Evolutionary conservation across 2,888 invertebrate species (phyloP).

Genomic region (Leptopterna dolabrata): DNA sequence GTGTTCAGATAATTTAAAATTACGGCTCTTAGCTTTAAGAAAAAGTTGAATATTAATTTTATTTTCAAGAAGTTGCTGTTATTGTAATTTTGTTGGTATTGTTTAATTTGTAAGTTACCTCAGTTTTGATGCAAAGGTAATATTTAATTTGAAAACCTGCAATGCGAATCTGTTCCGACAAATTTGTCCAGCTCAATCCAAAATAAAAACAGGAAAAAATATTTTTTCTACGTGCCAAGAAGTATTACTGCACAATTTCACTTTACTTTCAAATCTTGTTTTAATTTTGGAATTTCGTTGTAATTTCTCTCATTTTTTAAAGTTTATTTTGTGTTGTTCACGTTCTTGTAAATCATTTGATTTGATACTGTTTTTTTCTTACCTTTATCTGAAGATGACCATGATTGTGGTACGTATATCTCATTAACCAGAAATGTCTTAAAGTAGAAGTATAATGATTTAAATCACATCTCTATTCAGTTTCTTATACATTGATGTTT

Average conservation of each 20-base stretch:
- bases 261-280: too few relatives aligned
- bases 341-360: too few relatives aligned
- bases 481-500: too few relatives aligned
- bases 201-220: not conserved
- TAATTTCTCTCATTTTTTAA: too few relatives aligned
- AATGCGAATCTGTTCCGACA: not conserved
- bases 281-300: too few relatives aligned
- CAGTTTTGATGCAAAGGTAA: not conserved
- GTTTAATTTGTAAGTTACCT: not conserved
- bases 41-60: not conserved
- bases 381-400: too few relatives aligned
- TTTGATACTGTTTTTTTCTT: too few relatives aligned
- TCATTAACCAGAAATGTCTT: too few relatives aligned
- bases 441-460: too few relatives aligned
- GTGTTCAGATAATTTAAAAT: not conserved
- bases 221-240: not conserved
- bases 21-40: not conserved
- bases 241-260: not conserved
- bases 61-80: not conserved
- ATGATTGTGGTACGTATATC: too few relatives aligned
- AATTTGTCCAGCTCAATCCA: not conserved
- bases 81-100: not conserved
- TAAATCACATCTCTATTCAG: too few relatives aligned
- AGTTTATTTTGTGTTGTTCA: too few relatives aligned
- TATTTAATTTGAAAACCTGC: not conserved